These are phyloP conservation scores for Megastigmus dorsalis DNA, from an alignment of 2,888 invertebrate genomes.

Conservation along the genomic window DNA sequence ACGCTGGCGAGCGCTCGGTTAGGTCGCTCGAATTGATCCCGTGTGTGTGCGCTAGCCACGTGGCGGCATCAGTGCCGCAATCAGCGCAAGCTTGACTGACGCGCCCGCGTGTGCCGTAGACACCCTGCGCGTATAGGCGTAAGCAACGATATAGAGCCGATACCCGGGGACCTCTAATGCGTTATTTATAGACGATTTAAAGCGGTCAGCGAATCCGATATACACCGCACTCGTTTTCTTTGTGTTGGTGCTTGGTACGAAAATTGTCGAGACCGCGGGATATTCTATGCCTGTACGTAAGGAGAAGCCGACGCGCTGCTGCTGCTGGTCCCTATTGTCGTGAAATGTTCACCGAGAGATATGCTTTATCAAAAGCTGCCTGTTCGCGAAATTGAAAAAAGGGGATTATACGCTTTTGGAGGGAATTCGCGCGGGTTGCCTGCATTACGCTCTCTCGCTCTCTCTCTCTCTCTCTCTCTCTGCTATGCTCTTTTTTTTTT, in stretches of 20 bases:
- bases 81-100: slow-evolving; percentile 72
- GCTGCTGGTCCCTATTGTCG: not conserved
- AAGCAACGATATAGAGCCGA: too few relatives aligned
- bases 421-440: slow-evolving; percentile 1
- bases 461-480: too few relatives aligned
- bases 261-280: not conserved
- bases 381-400: slow-evolving; percentile 53
- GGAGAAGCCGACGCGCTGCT: not conserved
- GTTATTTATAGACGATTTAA: slow-evolving; percentile 73
- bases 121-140: too few relatives aligned
- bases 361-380: slow-evolving; percentile 4
- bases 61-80: slow-evolving; percentile 72
- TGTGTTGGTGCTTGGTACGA: not conserved
- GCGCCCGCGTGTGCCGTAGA: slow-evolving; percentile 56
- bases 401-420: slow-evolving; percentile 43
- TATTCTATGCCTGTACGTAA: not conserved
- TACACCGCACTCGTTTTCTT: too few relatives aligned
- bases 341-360: not conserved
- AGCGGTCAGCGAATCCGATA: slow-evolving; percentile 64
- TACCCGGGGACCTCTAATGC: slow-evolving; percentile 66
- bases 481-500: slow-evolving; percentile 14
- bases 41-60: too few relatives aligned
- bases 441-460: too few relatives aligned
- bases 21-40: too few relatives aligned
- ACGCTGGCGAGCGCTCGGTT: too few relatives aligned